These are phyloP conservation scores for Natator depressus DNA, from an alignment of 2,113 vertebrate species.

Conservation along the genomic window DNA sequence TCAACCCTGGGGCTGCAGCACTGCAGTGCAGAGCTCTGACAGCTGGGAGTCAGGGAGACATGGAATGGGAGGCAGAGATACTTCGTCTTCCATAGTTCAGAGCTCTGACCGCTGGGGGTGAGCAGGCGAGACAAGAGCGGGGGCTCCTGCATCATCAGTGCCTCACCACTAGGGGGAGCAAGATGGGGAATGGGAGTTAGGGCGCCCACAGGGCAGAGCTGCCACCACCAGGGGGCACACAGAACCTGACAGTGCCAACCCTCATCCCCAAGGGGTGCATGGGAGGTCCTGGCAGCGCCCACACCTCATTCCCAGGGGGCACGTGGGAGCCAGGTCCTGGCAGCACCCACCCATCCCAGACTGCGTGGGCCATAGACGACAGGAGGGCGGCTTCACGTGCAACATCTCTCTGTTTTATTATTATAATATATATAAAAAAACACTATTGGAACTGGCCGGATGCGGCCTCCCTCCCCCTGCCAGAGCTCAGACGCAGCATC, in stretches of 20 bases:
- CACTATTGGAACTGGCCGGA: not conserved
- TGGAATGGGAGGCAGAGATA: not conserved
- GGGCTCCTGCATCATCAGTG: too few relatives aligned
- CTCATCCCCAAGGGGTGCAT: not conserved
- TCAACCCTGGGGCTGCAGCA: not conserved
- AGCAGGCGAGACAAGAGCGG: too few relatives aligned
- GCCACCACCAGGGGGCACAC: too few relatives aligned
- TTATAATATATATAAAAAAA: not conserved
- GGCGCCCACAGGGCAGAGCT: too few relatives aligned
- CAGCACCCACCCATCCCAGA: not conserved
- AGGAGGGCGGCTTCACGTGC: not conserved
- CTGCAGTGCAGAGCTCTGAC: not conserved
- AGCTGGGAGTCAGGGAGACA: not conserved
- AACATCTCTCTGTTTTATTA: conserved; percentile 23
- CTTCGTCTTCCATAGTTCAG: too few relatives aligned
- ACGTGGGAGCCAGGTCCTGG: not conserved
- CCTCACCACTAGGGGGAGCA: too few relatives aligned
- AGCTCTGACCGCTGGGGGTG: too few relatives aligned
- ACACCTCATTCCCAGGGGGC: not conserved
- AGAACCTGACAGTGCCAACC: too few relatives aligned
- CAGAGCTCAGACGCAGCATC: not conserved
- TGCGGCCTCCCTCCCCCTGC: not conserved
- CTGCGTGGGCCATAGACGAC: not conserved
- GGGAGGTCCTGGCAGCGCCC: not conserved
- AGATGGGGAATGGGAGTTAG: too few relatives aligned